phyloP scores from a whole-genome alignment of 2,888 invertebrate species.

The Oithona nana region DNA sequence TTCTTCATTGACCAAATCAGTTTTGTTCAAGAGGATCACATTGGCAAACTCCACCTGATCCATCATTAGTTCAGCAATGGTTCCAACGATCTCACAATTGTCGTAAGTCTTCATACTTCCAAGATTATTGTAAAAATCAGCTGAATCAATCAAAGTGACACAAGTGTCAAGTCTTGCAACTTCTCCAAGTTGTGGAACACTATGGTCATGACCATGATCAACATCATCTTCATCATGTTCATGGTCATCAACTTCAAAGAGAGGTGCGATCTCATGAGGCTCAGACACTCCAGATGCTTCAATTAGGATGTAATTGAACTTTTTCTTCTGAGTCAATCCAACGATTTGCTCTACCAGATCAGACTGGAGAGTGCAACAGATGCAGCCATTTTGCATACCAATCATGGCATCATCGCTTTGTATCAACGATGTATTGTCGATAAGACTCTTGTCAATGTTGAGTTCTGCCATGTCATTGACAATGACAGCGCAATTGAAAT shows the following conservation, averaged over 20 bases:
- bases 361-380: not conserved
- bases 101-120: not conserved
- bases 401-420: not conserved
- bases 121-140: not conserved
- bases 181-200: not conserved
- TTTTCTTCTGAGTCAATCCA: too few relatives aligned
- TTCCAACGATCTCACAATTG: too few relatives aligned
- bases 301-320: not conserved
- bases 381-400: not conserved
- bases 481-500: not conserved
- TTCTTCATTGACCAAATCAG: not conserved
- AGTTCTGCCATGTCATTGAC: slow-evolving; percentile 1
- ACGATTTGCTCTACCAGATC: not conserved
- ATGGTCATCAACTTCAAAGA: not conserved
- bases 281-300: not conserved
- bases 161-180: not conserved
- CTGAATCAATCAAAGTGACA: not conserved
- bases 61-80: not conserved
- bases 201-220: not conserved
- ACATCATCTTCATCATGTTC: not conserved
- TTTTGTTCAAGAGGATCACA: not conserved
- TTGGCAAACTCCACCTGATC: not conserved
- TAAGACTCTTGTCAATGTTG: not conserved
- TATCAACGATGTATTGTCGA: not conserved
- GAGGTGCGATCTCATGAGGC: not conserved